Base-by-base conservation (phyloP, 2,113 vertebrate species). In the Herpetotheres cachinnans region DNA sequence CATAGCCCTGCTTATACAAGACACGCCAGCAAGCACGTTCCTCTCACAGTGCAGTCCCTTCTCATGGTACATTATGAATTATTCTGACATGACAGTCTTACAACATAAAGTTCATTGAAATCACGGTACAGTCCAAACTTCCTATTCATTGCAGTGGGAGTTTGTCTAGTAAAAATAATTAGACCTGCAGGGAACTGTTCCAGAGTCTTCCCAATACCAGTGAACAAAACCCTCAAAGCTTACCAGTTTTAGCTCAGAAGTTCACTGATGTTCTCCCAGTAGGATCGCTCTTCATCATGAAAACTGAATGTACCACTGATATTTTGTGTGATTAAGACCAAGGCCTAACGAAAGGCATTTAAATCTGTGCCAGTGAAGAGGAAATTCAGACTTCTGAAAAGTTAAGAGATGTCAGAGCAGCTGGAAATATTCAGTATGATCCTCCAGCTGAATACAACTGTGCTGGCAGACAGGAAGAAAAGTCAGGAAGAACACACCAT, bases 141-240 rank as follows among this genome's bases (percentile, higher is more conserved):
- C 82, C 70, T 89, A 52, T 87, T 92, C 96, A 81, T 79, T 91
- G 80, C 76, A 83, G 80, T 52, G 38, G 67, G 90, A 92, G 52
- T 69, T 92, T 89, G 78, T 87, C 87, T 97, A 78, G 92, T 84
- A 93, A 96, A 98, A 96, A 94, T 97, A 97, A 97, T 97, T 96
- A 96, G 77, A 97, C 90, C 96, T 97, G 94, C 92, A 96, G 97
- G 96, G 97, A 97, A 96, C 93, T 90, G 65, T 67, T 95, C 92
- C 93, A 92, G 61, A 77, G 74, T 81, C 88, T 95, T 96, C 85
- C 95, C 91, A 97, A 63, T 49, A 86, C 87, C 93, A 92, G 71
- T 82, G 87, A 95, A 90, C 92, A 93, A 96, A 95, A 82, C 58
- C 61, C 92, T 97, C 94, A 97, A 97, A 97, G 96, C 80, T 87